Base-by-base conservation (phyloP, 2,113 vertebrate genomes). In the Callionymus lyra region DNA sequence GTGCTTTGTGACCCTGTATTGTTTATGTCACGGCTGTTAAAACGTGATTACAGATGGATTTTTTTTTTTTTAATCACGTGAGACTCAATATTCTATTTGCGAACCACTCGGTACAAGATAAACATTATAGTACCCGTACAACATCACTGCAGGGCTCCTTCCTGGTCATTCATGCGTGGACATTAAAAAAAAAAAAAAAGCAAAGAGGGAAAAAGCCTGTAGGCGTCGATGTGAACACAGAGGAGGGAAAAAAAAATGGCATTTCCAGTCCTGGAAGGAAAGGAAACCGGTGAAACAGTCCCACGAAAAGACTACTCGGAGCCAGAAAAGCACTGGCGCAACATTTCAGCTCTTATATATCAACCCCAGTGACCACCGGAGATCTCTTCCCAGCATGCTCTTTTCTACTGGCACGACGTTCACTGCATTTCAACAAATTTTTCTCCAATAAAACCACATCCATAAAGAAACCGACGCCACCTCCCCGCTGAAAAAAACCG, bases 321-420 rank as follows among this genome's bases (percentile, higher is more conserved):
- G 55, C 38, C 65, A 37, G 53, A 41, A 65, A 57, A 76, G 64
- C 46, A 49, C 70, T 65, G 66, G 61, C 50, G 64, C 65, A 63
- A 70, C 72, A 72, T 62, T 55, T 68, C 56, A 41, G 59, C 63
- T 80, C 72, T 74, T 72, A 74, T 66, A 64, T n/a, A 53, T 50
- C 64, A 48, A 65, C 64, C 63, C 65, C 33, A 43, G n/a, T 73
- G 74, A 69, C 68, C 56, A 12, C 56, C 10, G 6, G 39, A 54
- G 48, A 55, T 12, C 56, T 34, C 47, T 68, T 53, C 60, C 67
- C 50, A 58, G 69, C 69, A 38, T 21, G 46, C 40, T 56, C 50
- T 55, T 50, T n/a, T 50, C 70, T 63, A 62, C 59, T 56, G 61
- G 50, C 59, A 47, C 31, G 61, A 67, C 60, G 55, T 60, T 73